Evolutionary conservation across 2,113 vertebrate genomes (phyloP).

Genomic region (Brachirus orientalis): DNA sequence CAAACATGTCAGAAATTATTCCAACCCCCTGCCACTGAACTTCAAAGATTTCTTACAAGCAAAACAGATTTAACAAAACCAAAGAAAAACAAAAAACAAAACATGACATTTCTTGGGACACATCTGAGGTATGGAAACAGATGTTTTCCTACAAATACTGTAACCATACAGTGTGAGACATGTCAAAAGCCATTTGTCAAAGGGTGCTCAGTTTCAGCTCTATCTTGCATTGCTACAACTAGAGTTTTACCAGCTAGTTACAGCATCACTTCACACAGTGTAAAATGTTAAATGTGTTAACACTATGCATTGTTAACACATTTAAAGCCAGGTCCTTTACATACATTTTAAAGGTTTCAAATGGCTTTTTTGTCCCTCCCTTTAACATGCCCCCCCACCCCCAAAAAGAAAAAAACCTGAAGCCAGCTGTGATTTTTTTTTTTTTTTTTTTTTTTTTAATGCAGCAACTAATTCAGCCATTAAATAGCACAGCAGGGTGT

Average conservation of each 20-base stretch:
- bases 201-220: neutral
- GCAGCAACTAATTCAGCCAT: slow-evolving; percentile 76
- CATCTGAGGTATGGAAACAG: slow-evolving; percentile 22
- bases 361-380: slow-evolving; percentile 44
- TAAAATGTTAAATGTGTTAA: neutral
- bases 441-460: too few relatives aligned
- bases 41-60: neutral
- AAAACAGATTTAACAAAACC: neutral
- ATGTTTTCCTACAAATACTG: slow-evolving; percentile 27
- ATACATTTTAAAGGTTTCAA: slow-evolving; percentile 3
- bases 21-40: too few relatives aligned
- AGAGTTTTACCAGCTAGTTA: neutral
- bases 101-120: neutral
- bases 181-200: slow-evolving; percentile 30
- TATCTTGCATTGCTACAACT: neutral
- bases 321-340: slow-evolving; percentile 2
- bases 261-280: neutral
- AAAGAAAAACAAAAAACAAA: neutral
- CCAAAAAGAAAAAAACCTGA: slow-evolving; percentile 51
- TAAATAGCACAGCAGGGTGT: slow-evolving; percentile 77
- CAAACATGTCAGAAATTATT: neutral
- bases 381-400: slow-evolving; percentile 37
- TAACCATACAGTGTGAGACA: neutral
- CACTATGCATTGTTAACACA: neutral
- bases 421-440: slow-evolving; percentile 79